Percentiles rank a stretch among this genome's conserved stretches.
These are phyloP conservation scores for Callosobruchus maculatus DNA, from an alignment of 2,888 invertebrate species.

Conservation along the genomic window DNA sequence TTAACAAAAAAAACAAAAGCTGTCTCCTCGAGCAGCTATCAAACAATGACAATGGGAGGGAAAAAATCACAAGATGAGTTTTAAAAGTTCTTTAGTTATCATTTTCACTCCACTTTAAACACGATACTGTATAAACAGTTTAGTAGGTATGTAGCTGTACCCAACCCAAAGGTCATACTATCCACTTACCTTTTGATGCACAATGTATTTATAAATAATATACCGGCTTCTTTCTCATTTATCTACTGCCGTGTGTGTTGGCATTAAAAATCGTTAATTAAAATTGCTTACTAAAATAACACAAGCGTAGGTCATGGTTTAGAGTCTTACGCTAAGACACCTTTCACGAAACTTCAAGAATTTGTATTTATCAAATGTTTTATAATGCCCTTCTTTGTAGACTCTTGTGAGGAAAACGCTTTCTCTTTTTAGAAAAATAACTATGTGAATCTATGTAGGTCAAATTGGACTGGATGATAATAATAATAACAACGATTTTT, in stretches of 20 bases:
- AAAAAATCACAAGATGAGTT: no score
- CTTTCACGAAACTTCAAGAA: no score
- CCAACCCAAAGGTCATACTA: background rate
- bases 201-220: background rate
- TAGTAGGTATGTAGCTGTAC: background rate
- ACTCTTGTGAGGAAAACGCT: no score
- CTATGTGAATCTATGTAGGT: no score
- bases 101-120: background rate
- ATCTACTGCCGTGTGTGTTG: constrained; percentile 47
- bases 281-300: constrained; percentile 5
- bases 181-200: background rate
- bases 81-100: background rate
- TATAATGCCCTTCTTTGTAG: no score
- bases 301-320: background rate
- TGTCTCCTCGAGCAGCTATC: no score
- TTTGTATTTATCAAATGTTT: no score
- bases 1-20: no score
- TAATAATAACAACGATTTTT: no score
- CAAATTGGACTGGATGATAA: no score
- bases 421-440: no score
- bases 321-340: background rate
- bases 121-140: background rate
- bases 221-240: background rate
- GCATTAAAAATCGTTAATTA: constrained; percentile 39
- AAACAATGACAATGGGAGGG: no score